Conservation (phyloP, 2,113 vertebrate species). For the Tragulus kanchil region DNA sequence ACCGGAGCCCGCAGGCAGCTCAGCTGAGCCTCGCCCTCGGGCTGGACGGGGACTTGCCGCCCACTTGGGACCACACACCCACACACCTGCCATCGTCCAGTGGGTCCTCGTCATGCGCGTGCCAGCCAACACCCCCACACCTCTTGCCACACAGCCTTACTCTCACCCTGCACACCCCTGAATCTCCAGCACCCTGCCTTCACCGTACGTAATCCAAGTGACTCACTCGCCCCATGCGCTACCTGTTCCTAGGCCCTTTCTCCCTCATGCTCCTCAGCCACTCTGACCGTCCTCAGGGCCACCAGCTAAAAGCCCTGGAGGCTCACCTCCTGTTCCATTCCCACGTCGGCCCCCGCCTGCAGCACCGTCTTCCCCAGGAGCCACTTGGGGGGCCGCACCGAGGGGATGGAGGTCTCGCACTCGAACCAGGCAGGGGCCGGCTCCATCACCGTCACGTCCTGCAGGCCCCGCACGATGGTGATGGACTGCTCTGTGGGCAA, state of each 20-base stretch:
- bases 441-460: slow-evolving; percentile 94
- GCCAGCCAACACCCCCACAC: rapidly evolving
- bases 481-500: slow-evolving; percentile 94
- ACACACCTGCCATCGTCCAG: rapidly evolving
- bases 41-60: neutral
- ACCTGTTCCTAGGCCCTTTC: rapidly evolving
- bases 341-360: slow-evolving; percentile 89
- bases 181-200: neutral
- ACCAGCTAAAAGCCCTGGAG: neutral
- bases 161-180: rapidly evolving
- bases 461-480: slow-evolving; percentile 92
- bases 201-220: slow-evolving; percentile 16
- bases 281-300: neutral
- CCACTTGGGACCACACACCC: neutral
- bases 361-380: slow-evolving; percentile 90
- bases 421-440: slow-evolving; percentile 94
- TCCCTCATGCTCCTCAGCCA: rapidly evolving
- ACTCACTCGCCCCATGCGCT: rapidly evolving
- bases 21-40: rapidly evolving
- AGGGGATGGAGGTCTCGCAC: slow-evolving; percentile 94
- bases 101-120: rapidly evolving
- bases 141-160: rapidly evolving
- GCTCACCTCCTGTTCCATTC: slow-evolving; percentile 85
- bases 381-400: slow-evolving; percentile 95
- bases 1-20: rapidly evolving